phyloP scores from a whole-genome alignment of 1,140 invertebrate species.

The Rhyzopertha dominica region DNA sequence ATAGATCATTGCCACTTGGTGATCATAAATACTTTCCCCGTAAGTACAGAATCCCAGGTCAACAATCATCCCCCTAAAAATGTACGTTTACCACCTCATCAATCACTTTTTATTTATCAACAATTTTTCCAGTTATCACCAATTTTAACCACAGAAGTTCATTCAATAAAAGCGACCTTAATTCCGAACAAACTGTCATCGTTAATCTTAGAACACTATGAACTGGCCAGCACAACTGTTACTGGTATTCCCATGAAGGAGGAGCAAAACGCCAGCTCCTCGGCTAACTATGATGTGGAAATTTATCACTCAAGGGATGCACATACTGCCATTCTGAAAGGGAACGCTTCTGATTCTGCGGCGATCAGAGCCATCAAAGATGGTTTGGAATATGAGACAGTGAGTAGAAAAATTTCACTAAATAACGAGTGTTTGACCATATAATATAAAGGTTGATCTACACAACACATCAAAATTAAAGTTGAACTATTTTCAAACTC shows the following conservation, averaged over 20 bases:
- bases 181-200: slow-evolving; percentile 64
- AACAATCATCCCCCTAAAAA: slow-evolving; percentile 57
- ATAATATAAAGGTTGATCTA: too few relatives aligned
- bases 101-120: not conserved
- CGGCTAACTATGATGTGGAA: slow-evolving; percentile 97
- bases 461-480: too few relatives aligned
- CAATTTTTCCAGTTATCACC: slow-evolving; percentile 54
- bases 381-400: slow-evolving; percentile 56
- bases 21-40: slow-evolving; percentile 81
- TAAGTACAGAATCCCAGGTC: slow-evolving; percentile 68
- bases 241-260: slow-evolving; percentile 99
- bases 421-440: too few relatives aligned
- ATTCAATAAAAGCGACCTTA: slow-evolving; percentile 61
- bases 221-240: slow-evolving; percentile 91
- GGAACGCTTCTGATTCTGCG: slow-evolving; percentile 48
- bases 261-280: slow-evolving; percentile 96
- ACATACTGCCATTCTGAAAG: slow-evolving; percentile 72
- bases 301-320: slow-evolving; percentile 84
- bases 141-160: slow-evolving; percentile 61
- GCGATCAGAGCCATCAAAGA: slow-evolving; percentile 49
- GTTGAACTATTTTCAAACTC: too few relatives aligned
- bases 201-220: slow-evolving; percentile 78
- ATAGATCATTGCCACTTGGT: slow-evolving; percentile 86
- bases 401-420: slow-evolving; percentile 41
- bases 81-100: slow-evolving; percentile 17